These are phyloP conservation scores for Lamprologus callipterus DNA, from an alignment of 2,113 vertebrate genomes.

Conservation along the genomic window DNA sequence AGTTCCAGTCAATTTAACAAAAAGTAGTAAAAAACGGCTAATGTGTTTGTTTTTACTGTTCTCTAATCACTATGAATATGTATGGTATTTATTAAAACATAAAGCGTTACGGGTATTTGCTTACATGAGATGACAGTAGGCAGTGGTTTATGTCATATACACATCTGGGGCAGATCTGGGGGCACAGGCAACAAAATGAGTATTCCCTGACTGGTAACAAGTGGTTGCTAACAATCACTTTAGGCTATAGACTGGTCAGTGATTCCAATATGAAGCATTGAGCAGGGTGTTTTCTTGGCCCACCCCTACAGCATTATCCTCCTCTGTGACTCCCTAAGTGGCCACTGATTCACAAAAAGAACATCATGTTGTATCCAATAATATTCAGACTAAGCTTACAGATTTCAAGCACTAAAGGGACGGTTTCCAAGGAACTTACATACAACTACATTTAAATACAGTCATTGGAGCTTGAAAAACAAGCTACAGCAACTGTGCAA, in stretches of 20 bases:
- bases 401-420: neutral
- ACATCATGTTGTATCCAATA: neutral
- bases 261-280: neutral
- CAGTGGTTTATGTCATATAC: neutral
- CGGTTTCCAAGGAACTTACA: neutral
- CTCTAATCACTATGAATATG: neutral
- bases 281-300: neutral
- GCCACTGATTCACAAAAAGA: neutral
- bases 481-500: neutral
- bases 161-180: neutral
- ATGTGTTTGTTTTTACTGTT: neutral
- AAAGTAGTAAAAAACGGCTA: neutral
- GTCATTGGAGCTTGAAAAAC: neutral
- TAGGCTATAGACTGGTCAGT: neutral
- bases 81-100: neutral
- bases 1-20: neutral
- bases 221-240: neutral
- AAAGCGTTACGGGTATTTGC: neutral
- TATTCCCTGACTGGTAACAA: neutral
- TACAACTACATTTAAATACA: neutral
- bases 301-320: neutral
- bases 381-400: neutral
- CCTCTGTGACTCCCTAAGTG: neutral
- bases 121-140: neutral
- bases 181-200: neutral